phyloP scores from a whole-genome alignment of 2,888 invertebrate genomes.

The Chloromyia formosa region DNA sequence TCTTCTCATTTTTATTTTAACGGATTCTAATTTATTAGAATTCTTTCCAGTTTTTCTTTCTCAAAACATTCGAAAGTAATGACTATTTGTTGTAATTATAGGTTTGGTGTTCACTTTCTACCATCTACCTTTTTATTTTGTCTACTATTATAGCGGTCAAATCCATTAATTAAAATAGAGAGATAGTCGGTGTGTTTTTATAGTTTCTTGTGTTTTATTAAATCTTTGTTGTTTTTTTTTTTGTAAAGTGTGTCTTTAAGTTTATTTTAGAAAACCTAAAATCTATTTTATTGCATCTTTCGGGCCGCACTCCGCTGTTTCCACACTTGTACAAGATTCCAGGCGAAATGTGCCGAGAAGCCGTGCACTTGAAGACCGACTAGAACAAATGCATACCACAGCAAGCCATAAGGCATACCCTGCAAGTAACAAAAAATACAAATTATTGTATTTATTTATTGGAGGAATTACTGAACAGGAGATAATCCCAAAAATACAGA shows the following conservation, averaged over 20 bases:
- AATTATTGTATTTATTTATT: no score
- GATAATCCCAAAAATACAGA: no score
- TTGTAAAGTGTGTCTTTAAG: constrained; percentile 51
- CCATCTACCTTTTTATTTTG: no score
- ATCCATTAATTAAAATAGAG: neutral
- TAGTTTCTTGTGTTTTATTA: neutral
- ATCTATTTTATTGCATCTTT: constrained; percentile 71
- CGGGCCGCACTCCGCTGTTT: constrained; percentile 75
- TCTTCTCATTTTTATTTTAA: neutral
- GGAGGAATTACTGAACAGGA: no score
- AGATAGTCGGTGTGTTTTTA: constrained; percentile 3
- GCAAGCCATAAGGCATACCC: constrained; percentile 89
- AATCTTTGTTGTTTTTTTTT: constrained; percentile 53
- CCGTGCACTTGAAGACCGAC: constrained; percentile 88
- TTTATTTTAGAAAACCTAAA: constrained; percentile 22
- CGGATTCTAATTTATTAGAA: neutral
- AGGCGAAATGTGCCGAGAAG: constrained; percentile 86
- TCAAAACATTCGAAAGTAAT: neutral
- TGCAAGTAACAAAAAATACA: constrained; percentile 62
- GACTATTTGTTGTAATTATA: neutral
- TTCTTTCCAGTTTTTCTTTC: neutral
- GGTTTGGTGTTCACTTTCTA: no score
- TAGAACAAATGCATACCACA: constrained; percentile 92
- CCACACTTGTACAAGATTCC: constrained; percentile 85
- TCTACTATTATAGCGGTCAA: neutral